phyloP scores from a whole-genome alignment of 2,888 invertebrate species.

The Parnassius apollo region DNA sequence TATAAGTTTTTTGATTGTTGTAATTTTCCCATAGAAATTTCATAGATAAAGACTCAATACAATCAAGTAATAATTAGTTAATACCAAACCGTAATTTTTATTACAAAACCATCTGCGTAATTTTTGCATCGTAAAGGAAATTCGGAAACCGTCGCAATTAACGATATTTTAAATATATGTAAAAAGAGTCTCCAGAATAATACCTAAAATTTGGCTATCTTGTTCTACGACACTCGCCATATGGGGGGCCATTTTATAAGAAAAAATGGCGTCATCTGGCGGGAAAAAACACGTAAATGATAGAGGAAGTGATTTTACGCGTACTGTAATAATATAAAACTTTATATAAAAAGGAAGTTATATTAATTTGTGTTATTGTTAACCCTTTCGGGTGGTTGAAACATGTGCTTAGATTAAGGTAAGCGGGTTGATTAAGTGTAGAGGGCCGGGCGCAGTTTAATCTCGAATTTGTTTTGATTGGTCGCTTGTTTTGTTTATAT shows the following conservation, averaged over 20 bases:
- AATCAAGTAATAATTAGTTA: too few species aligned
- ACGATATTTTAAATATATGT: not conserved
- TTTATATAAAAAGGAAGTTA: slow-evolving; percentile 65
- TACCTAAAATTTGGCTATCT: slow-evolving; percentile 7
- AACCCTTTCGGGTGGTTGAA: slow-evolving; percentile 67
- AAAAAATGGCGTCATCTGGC: slow-evolving; percentile 72
- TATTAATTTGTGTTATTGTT: slow-evolving; percentile 79
- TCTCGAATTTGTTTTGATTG: slow-evolving; percentile 76
- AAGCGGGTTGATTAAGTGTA: slow-evolving; percentile 58
- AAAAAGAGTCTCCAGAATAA: slow-evolving; percentile 7
- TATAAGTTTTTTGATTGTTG: too few species aligned
- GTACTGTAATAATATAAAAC: slow-evolving; percentile 61
- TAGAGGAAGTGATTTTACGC: slow-evolving; percentile 78
- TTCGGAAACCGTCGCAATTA: too few species aligned
- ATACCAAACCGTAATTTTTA: too few species aligned
- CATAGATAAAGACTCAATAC: too few species aligned
- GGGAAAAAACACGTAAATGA: slow-evolving; percentile 63
- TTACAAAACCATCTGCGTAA: too few species aligned
- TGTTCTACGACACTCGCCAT: slow-evolving; percentile 45
- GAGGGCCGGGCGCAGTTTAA: slow-evolving; percentile 61
- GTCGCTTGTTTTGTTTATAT: slow-evolving; percentile 54
- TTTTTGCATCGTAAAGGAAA: too few species aligned
- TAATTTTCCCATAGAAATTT: too few species aligned
- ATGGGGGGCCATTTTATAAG: slow-evolving; percentile 56
- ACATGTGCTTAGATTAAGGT: slow-evolving; percentile 63